Conservation (phyloP, 2,113 vertebrate genomes). For the Crotalus horridus region DNA sequence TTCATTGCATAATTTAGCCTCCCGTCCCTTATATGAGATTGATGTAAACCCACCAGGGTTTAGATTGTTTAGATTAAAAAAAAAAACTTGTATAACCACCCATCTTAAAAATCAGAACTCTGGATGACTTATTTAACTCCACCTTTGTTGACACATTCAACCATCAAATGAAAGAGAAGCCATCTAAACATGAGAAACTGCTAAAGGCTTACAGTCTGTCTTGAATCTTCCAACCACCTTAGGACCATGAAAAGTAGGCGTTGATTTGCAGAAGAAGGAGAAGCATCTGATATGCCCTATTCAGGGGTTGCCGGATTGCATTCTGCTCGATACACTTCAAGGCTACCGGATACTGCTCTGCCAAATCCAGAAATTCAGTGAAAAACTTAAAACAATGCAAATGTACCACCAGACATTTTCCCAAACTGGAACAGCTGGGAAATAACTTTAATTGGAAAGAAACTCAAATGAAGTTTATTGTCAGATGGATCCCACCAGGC, state of each 20-base stretch:
- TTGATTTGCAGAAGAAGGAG: neutral
- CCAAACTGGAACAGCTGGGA: conserved; percentile 23
- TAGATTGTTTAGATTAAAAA: neutral
- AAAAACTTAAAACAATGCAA: neutral
- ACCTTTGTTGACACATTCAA: neutral
- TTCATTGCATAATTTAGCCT: neutral
- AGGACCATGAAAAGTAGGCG: neutral
- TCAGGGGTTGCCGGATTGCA: neutral
- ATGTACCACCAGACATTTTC: conserved; percentile 5
- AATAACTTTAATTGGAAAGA: conserved; percentile 25
- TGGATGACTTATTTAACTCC: neutral
- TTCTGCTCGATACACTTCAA: neutral
- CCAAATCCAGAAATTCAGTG: neutral
- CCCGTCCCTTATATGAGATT: neutral
- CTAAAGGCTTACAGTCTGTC: neutral
- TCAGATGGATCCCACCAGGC: conserved; percentile 8
- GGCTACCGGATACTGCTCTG: too few species aligned
- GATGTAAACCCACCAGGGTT: neutral
- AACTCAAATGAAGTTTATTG: neutral
- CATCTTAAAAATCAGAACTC: neutral
- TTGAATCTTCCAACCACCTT: neutral
- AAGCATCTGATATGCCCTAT: neutral
- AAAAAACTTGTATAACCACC: neutral
- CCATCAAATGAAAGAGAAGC: neutral
- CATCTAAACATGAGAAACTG: neutral